phyloP scores from a whole-genome alignment of 2,888 invertebrate genomes.

The Tricholauxania praeusta region DNA sequence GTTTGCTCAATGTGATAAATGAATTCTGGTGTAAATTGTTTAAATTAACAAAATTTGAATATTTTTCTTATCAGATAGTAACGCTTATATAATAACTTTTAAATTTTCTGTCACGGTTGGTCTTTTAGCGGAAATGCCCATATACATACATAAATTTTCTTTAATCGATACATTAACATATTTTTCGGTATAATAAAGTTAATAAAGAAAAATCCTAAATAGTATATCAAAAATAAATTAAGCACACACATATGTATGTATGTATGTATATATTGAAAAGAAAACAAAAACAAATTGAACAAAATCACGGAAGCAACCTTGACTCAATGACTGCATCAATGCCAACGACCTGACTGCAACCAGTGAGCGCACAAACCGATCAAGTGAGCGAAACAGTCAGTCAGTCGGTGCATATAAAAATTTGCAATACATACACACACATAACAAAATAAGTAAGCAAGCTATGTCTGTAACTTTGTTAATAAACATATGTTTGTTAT shows the following conservation, averaged over 20 bases:
- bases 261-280: no score
- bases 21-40: no score
- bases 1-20: no score
- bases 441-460: no score
- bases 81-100: no score
- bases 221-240: background rate
- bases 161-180: background rate
- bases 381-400: constrained; percentile 20
- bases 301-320: constrained; percentile 66
- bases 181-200: background rate
- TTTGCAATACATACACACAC: background rate
- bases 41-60: no score
- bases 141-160: no score
- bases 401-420: background rate
- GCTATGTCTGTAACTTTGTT: no score
- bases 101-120: no score
- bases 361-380: constrained; percentile 7
- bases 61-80: no score
- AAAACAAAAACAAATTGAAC: constrained; percentile 31
- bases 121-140: no score
- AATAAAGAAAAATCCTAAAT: background rate
- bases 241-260: no score
- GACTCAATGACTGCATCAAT: constrained; percentile 67
- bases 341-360: constrained; percentile 64
- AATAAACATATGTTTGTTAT: background rate